Evolutionary conservation across 2,797 vertebrate genomes (phyloP).

Genomic region (Steatocranus sp.): DNA sequence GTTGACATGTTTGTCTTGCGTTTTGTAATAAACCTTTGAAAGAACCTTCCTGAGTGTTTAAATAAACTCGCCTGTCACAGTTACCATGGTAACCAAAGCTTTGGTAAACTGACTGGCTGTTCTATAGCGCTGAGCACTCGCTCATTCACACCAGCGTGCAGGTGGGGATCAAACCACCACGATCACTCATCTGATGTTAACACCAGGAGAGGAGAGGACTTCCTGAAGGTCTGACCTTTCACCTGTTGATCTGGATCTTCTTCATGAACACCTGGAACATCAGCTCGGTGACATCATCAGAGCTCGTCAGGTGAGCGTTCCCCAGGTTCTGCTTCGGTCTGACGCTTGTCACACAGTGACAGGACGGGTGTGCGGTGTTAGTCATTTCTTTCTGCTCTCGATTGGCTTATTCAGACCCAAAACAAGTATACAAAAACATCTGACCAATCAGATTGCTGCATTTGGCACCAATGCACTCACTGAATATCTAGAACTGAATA

Average conservation of each 20-base stretch:
- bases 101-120: neutral
- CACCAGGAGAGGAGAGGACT: neutral
- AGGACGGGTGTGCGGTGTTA: neutral
- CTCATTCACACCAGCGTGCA: neutral
- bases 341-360: neutral
- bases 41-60: neutral
- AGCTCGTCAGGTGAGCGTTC: neutral
- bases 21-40: slow-evolving; percentile 79
- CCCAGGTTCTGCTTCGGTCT: neutral
- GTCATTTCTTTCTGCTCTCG: neutral
- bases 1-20: slow-evolving; percentile 69
- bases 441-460: neutral
- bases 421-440: neutral
- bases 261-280: neutral
- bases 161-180: neutral
- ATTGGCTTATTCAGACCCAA: neutral
- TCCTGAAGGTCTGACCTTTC: neutral
- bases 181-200: neutral
- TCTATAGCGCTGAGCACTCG: neutral
- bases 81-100: neutral
- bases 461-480: neutral
- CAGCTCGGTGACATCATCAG: neutral
- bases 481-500: neutral
- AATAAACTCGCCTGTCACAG: neutral
- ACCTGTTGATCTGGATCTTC: neutral